A percentile compares a stretch with the other conserved stretches of the same genome.
Conservation (phyloP, 2,113 vertebrate species). For the Chaetura pelagica region DNA sequence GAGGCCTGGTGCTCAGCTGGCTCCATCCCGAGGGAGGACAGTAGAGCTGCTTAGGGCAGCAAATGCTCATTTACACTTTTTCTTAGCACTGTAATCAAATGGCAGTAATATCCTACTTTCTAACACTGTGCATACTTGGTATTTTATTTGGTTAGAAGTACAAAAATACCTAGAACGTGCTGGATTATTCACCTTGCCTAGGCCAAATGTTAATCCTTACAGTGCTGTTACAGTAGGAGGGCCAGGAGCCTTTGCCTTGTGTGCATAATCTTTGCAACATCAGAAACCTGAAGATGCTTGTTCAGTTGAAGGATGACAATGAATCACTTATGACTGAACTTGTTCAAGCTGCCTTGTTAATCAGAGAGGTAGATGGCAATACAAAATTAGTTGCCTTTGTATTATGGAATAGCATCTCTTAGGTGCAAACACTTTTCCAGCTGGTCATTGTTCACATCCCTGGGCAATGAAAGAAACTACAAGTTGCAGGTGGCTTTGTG, state of each 20-base stretch:
- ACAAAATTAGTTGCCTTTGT: not conserved
- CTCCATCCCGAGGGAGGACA: not conserved
- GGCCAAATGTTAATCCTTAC: not conserved
- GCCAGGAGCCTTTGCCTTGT: not conserved
- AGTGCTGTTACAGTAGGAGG: not conserved
- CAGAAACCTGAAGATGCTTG: not conserved
- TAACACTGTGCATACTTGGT: not conserved
- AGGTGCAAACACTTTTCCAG: not conserved
- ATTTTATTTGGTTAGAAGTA: not conserved
- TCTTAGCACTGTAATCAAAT: not conserved
- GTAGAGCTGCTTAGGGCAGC: not conserved
- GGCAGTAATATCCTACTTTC: not conserved
- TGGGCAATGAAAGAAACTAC: not conserved
- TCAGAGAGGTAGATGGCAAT: not conserved
- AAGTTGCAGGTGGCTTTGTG: not conserved
- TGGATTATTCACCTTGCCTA: not conserved
- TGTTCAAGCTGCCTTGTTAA: not conserved
- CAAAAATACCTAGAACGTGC: not conserved
- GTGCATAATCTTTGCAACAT: not conserved
- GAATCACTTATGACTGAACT: not conserved
- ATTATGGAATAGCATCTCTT: not conserved
- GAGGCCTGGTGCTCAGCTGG: not conserved
- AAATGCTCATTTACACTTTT: not conserved
- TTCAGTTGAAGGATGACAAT: not conserved
- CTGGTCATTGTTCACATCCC: not conserved